Evolutionary conservation across 1,140 invertebrate species (phyloP), one percentile per base, ranked within the genome.

Genomic region (Campoletis sonorensis): DNA sequence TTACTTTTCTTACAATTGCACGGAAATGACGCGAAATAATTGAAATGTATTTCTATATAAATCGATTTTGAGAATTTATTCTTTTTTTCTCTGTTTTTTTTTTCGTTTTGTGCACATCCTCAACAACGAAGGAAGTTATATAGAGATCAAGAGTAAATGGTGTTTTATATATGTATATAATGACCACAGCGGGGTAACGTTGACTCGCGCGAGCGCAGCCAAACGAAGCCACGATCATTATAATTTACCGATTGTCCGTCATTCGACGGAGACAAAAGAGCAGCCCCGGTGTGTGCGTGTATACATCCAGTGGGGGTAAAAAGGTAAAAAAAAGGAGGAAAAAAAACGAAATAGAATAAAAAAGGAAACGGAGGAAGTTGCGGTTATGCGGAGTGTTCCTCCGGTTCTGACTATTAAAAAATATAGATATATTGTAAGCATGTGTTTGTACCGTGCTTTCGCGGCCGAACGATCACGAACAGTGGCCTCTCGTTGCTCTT

Each of bases 401-500:
- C 72, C 75, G 45, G 37, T 67, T 33, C 54, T 40, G 26, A 61
- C n/a, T 45, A 13, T 33, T 8, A 33, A 61, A 64, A 37, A 15
- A 67, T 67, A 67, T 67, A 67, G n/a, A 67, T 30, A 67, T 26
- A 26, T 21, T 21, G 54, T n/a, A 21, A 21, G 8, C 21, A 10
- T 5, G 37, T 37, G 80, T 73, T 87, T 82, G 82, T 89, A 82
- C 81, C 85, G 86, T 87, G 83, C 87, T 89, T 89, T 89, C 87
- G 86, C 80, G 85, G 85, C 82, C 83, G 85, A 88, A 86, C 81
- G 87, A 84, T 84, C 84, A 86, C 86, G 84, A 88, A 87, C 86
- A 86, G 81, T 81, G 84, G 23, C 18, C 61, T 72, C 37, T 67
- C 61, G 61, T 40, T 61, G 61, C 71, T 67, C 71, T 27, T 27